These are phyloP conservation scores for Eciton burchellii DNA, from an alignment of 1,140 invertebrate species.

Conservation along the genomic window DNA sequence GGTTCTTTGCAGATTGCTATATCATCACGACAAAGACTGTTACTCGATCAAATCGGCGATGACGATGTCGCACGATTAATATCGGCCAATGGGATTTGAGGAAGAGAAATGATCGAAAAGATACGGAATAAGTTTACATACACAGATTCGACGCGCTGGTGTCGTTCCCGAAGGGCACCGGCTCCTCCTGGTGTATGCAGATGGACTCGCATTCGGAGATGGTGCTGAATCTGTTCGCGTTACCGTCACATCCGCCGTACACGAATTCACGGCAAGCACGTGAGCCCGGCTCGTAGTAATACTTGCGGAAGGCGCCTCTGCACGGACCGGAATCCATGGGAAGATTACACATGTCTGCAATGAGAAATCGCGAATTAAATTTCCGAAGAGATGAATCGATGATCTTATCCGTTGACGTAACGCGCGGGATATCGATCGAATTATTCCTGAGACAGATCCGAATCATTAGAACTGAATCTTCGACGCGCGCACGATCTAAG, in stretches of 20 bases:
- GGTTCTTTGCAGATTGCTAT: constrained; percentile 88
- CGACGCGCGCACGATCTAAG: no score
- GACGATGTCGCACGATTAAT: constrained; percentile 8
- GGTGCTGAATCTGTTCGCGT: constrained; percentile 92
- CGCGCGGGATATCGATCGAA: no score
- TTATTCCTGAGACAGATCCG: no score
- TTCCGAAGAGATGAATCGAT: neutral
- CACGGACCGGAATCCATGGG: constrained; percentile 90
- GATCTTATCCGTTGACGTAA: no score
- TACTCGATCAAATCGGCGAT: constrained; percentile 16
- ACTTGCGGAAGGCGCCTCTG: constrained; percentile 87
- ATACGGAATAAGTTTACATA: constrained; percentile 64
- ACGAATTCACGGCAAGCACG: constrained; percentile 89
- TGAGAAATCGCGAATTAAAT: neutral
- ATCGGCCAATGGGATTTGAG: neutral
- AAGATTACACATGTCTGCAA: constrained; percentile 88
- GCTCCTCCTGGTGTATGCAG: constrained; percentile 87
- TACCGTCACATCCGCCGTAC: constrained; percentile 95
- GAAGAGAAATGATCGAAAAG: neutral
- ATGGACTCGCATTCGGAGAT: constrained; percentile 89
- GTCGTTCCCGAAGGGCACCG: constrained; percentile 82
- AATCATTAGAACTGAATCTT: no score
- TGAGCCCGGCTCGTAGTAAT: constrained; percentile 88
- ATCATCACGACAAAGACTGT: constrained; percentile 54
- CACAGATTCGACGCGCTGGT: constrained; percentile 81